Evolutionary conservation across 2,797 vertebrate species (phyloP), one percentile per base, ranked within the genome.

Genomic region (Hippopotamyrus pictus): DNA sequence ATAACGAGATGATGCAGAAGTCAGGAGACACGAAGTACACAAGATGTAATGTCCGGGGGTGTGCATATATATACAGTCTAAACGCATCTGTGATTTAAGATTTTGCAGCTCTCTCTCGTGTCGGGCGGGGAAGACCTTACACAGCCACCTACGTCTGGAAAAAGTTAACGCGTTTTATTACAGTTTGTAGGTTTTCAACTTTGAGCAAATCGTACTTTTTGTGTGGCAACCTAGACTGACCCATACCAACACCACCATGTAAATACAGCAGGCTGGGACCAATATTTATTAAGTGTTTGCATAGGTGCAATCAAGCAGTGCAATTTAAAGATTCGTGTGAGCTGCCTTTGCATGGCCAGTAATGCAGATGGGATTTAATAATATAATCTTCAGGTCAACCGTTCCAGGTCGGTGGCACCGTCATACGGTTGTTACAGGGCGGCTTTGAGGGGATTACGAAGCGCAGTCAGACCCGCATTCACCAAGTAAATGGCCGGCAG

Each of bases 311-410:
- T 50, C 83, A 25, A 51, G n/a, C n/a, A 29, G 46, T 85, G 83
- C 46, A 25, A 22, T 87, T 41, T 37, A 29, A 33, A 59, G 53
- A 44, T 59, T 41, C 53, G 29, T 57, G 51, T 25, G 25, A 57
- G 29, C 22, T 33, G 33, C 19, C 54, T 19, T n/a, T 62, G 29
- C 25, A 57, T 1, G 33, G 37, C 33, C 33, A 57, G 9, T 87
- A 62, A 62, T 41, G 44, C 57, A 88, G 90, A 92, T 92, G 90
- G 92, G 93, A 93, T 93, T 91, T 92, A 90, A 91, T 91, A 91
- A 50, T 25, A 19, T 93, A 94, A 94, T 93, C 93, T 93, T 87
- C 89, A 91, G 90, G 90, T 92, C 89, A 91, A 46, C 90, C 57
- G 89, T 53, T 91, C 91, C 90, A 92, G 92, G 93, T 93, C 91